Conservation (phyloP, 2,797 vertebrate species). For the Chloroceryle inda region DNA sequence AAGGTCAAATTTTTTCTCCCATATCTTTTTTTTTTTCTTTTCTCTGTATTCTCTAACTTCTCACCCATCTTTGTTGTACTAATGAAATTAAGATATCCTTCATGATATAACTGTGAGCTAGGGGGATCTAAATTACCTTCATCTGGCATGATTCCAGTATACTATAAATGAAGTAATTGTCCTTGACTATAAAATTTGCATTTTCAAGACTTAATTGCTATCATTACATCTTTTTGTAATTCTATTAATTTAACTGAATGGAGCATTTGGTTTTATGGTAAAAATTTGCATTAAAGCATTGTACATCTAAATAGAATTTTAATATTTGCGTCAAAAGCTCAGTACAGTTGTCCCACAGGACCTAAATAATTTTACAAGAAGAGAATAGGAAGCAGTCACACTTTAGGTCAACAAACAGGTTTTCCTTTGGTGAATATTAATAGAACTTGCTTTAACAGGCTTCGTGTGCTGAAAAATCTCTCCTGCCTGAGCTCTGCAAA, state of each 20-base stretch:
- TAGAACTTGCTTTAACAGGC: conserved; percentile 43
- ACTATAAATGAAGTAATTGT: conserved; percentile 99
- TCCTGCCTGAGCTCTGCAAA: neutral
- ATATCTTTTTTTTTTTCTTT: conserved; percentile 72
- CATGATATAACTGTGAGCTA: conserved; percentile 99
- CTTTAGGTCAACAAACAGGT: conserved; percentile 73
- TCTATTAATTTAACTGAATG: conserved; percentile 99
- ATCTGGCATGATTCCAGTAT: conserved; percentile 98
- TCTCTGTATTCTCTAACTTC: conserved; percentile 76
- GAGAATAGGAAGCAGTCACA: conserved; percentile 20
- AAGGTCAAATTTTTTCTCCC: conserved; percentile 82
- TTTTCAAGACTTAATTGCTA: conserved; percentile 99
- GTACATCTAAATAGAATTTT: conserved; percentile 91
- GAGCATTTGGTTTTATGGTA: conserved; percentile 98
- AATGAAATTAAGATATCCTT: conserved; percentile 93
- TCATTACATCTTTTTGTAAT: conserved; percentile 99
- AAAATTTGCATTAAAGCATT: conserved; percentile 99
- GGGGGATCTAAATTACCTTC: conserved; percentile 98
- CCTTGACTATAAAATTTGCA: conserved; percentile 99
- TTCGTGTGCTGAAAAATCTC: neutral
- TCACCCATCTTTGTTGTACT: conserved; percentile 85
- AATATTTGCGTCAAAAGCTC: conserved; percentile 82
- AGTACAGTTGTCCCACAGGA: conserved; percentile 76
- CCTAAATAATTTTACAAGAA: conserved; percentile 75
- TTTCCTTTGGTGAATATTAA: conserved; percentile 76